Conservation (phyloP, 2,888 invertebrate genomes). For the Phalangium opilio region DNA sequence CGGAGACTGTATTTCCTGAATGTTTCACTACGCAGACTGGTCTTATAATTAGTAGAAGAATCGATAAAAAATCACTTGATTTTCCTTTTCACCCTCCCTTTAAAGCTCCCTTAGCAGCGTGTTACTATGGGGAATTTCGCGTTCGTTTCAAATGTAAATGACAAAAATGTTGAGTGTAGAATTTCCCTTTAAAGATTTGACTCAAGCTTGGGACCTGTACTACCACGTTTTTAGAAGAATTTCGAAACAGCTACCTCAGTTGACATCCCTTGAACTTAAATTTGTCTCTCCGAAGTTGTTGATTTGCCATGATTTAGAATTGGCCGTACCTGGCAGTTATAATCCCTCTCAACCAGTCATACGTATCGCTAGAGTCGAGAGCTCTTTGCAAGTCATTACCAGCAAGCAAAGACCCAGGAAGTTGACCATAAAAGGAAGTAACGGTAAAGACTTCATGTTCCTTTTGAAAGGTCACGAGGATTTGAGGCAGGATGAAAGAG, state of each 20-base stretch:
- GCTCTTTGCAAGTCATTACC: constrained; percentile 84
- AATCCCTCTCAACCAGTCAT: constrained; percentile 79
- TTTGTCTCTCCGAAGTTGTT: constrained; percentile 88
- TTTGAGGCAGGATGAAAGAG: constrained; percentile 92
- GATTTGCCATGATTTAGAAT: constrained; percentile 74
- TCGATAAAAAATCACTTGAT: too few species aligned
- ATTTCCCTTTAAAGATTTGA: too few species aligned
- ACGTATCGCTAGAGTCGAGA: constrained; percentile 74
- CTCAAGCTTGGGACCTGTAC: constrained; percentile 98
- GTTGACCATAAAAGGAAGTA: constrained; percentile 77
- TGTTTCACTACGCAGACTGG: too few species aligned
- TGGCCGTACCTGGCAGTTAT: constrained; percentile 96
- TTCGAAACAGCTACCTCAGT: constrained; percentile 71
- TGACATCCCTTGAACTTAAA: constrained; percentile 77
- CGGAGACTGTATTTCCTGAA: too few species aligned
- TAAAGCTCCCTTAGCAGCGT: too few species aligned
- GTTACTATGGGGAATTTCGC: too few species aligned
- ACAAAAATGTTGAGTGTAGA: too few species aligned
- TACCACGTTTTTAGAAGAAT: constrained; percentile 96
- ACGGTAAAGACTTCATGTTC: constrained; percentile 97
- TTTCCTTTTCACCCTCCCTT: too few species aligned
- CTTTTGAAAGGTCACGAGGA: constrained; percentile 98
- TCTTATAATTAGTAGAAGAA: too few species aligned
- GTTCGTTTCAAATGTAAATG: too few species aligned
- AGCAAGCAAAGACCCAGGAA: constrained; percentile 96